Evolutionary conservation across 1,140 invertebrate genomes (phyloP).

Genomic region (Hesperophylax magnus): DNA sequence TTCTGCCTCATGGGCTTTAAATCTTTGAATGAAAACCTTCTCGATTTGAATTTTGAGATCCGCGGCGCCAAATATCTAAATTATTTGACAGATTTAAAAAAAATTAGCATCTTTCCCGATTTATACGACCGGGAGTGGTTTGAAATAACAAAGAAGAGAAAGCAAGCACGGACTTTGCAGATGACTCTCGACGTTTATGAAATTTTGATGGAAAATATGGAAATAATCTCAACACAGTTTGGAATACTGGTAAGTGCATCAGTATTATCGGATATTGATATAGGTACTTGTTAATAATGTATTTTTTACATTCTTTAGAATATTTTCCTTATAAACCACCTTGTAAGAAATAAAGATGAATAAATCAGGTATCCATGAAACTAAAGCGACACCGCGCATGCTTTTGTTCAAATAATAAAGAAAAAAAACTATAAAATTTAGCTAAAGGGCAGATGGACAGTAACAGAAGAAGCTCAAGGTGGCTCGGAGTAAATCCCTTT

Average conservation of each 20-base stretch:
- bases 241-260: constrained; percentile 4
- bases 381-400: no score
- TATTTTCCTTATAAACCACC: no score
- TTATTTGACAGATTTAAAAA: background rate
- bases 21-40: background rate
- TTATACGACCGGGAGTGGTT: background rate
- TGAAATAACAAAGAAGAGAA: background rate
- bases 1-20: background rate
- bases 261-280: no score
- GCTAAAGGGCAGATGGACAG: no score
- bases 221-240: background rate
- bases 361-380: no score
- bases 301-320: no score
- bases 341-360: no score
- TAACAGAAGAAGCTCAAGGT: no score
- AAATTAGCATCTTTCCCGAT: background rate
- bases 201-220: background rate
- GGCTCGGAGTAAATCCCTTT: no score
- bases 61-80: background rate
- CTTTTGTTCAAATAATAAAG: no score
- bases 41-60: background rate
- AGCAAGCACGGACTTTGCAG: background rate
- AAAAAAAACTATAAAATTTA: no score
- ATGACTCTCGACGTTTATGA: background rate
- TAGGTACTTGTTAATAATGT: no score